Evolutionary conservation across 2,888 invertebrate species (phyloP).

Genomic region (Tubiluchus corallicola): DNA sequence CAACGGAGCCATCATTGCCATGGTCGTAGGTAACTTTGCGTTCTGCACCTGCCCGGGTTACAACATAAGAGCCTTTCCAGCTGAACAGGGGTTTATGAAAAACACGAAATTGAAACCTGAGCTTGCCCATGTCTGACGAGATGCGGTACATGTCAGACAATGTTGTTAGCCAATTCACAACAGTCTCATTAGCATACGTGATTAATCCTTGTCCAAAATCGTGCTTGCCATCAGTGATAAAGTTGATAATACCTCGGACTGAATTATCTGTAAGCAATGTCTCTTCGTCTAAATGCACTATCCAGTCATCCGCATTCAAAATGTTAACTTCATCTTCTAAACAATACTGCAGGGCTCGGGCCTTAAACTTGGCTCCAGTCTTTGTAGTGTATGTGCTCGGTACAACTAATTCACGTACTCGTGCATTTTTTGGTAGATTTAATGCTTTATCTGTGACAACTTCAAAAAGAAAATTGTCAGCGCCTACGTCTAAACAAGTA

Average conservation of each 20-base stretch:
- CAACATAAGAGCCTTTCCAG: constrained; percentile 96
- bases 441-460: constrained; percentile 69
- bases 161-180: constrained; percentile 91
- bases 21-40: constrained; percentile 82
- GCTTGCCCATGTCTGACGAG: constrained; percentile 92
- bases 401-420: constrained; percentile 62
- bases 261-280: constrained; percentile 81
- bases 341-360: constrained; percentile 84
- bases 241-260: constrained; percentile 58
- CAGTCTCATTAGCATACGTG: constrained; percentile 82
- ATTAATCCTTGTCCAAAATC: constrained; percentile 89
- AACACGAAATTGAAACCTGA: constrained; percentile 71
- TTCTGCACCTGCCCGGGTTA: constrained; percentile 82
- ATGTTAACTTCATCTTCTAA: constrained; percentile 71
- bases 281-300: constrained; percentile 83
- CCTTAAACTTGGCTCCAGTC: constrained; percentile 79
- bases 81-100: constrained; percentile 89
- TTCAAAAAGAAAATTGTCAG: constrained; percentile 88
- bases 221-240: constrained; percentile 79
- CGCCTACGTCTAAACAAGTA: constrained; percentile 64
- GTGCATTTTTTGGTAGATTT: constrained; percentile 40
- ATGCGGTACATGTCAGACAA: constrained; percentile 87
- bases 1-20: constrained; percentile 88
- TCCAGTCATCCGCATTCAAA: constrained; percentile 79
- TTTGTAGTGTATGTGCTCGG: constrained; percentile 48